phyloP scores from a whole-genome alignment of 1,140 invertebrate species.

The Apis dorsata region DNA sequence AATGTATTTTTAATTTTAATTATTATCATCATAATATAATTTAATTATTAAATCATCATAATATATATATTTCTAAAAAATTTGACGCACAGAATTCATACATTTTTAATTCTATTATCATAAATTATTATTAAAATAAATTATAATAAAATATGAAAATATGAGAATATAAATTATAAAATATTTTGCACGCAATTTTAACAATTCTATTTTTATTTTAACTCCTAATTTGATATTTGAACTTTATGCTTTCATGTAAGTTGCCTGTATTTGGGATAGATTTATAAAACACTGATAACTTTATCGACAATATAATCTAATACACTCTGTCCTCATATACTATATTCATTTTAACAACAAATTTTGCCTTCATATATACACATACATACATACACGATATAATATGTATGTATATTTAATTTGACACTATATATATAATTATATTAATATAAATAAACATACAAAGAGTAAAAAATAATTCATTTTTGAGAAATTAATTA shows the following conservation, averaged over 20 bases:
- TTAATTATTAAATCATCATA: too few relatives aligned
- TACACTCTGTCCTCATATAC: not conserved
- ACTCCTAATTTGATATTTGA: not conserved
- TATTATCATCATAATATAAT: too few relatives aligned
- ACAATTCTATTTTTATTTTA: conserved; percentile 28
- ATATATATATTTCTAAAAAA: too few relatives aligned
- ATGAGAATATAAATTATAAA: not conserved
- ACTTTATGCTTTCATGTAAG: conserved; percentile 61
- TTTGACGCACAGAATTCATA: too few relatives aligned
- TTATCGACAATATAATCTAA: not conserved
- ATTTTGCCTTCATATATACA: not conserved
- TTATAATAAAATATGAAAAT: not conserved
- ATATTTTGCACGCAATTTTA: too few relatives aligned
- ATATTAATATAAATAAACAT: too few relatives aligned
- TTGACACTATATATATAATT: too few relatives aligned
- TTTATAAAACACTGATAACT: conserved; percentile 6
- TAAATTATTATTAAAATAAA: not conserved
- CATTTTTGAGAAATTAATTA: too few relatives aligned
- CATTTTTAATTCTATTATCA: too few relatives aligned
- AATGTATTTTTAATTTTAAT: not conserved
- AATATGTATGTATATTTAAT: too few relatives aligned
- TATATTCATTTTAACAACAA: not conserved
- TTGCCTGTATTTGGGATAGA: conserved; percentile 39
- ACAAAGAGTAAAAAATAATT: too few relatives aligned
- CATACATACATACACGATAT: not conserved